Evolutionary conservation across 2,113 vertebrate genomes (phyloP), one percentile per base, ranked within the genome.

Genomic region (Psammodynastes pulverulentus): DNA sequence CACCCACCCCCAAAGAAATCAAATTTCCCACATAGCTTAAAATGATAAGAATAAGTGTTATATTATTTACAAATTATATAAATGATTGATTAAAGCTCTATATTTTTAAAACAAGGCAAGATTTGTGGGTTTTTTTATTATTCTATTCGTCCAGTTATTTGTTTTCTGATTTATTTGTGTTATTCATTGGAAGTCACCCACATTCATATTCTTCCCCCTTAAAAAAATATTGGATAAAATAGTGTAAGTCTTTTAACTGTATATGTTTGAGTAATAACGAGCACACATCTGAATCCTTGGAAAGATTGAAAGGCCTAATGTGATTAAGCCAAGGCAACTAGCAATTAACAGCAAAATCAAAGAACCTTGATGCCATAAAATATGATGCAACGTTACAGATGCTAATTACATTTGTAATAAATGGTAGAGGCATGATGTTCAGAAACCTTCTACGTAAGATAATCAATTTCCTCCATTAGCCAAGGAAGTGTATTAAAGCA

Each of bases 381-480:
- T 94, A 87, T 87, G 10, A 62, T 93, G 21, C 24, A 9, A 84
- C 84, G 58, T 88, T 95, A 79, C 34, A 43, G 72, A 43, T 94
- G 19, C n/a, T 92, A 94, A 53, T 92, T 92, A 89, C 84, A 90
- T 92, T 94, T 95, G 88, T 92, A 89, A 95, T 93, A 54, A 93
- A 89, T 1, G 93, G 90, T 94, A 94, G 94, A 93, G 94, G 72
- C 34, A 58, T 67, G 93, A 89, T 94, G 2, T 49, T 93, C 88
- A 88, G 92, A 95, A 96, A 95, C 45, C 43, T 58, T 53, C 53
- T 91, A 39, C 56, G 67, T 23, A 86, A 88, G 54, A 93, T 94
- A 95, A 95, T 95, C 90, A 62, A 93, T 95, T 84, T 94, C 84
- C 88, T 93, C 86, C 94, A 93, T 95, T 94, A 93, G 51, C 51